Evolutionary conservation across 1,140 invertebrate genomes (phyloP).

Genomic region (Drosophila nasuta): DNA sequence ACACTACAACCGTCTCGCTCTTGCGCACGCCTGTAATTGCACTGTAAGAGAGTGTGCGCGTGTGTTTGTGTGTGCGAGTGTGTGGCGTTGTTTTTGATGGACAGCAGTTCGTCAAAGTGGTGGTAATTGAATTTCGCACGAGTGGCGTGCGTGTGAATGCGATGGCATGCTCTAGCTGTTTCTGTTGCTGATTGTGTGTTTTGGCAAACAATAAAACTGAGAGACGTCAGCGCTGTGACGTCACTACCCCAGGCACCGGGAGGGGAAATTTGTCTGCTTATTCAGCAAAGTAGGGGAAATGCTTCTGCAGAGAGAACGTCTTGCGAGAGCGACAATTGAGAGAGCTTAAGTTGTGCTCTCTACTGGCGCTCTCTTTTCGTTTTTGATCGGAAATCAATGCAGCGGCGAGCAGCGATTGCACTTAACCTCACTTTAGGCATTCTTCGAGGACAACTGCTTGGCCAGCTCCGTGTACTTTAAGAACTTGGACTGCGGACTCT

Average conservation of each 20-base stretch:
- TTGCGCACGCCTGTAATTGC: constrained; percentile 37
- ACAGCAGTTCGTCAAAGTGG: constrained; percentile 83
- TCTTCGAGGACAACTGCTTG: constrained; percentile 98
- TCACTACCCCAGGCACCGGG: constrained; percentile 30
- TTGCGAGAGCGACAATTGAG: background rate
- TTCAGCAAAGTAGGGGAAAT: constrained; percentile 78
- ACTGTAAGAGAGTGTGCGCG: constrained; percentile 5
- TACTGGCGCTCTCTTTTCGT: constrained; percentile 1
- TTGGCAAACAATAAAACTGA: constrained; percentile 71
- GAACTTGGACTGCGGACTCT: constrained; percentile 98
- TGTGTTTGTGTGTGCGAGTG: constrained; percentile 15
- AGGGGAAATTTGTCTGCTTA: constrained; percentile 43
- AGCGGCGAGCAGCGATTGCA: constrained; percentile 19
- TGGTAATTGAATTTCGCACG: constrained; percentile 75
- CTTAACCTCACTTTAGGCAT: constrained; percentile 88
- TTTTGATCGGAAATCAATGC: constrained; percentile 59
- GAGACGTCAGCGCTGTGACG: constrained; percentile 56
- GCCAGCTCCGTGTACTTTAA: constrained; percentile 98
- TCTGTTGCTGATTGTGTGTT: constrained; percentile 21
- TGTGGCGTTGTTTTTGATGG: constrained; percentile 61
- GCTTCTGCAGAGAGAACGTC: constrained; percentile 34
- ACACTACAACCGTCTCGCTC: constrained; percentile 65
- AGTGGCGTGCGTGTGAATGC: constrained; percentile 51
- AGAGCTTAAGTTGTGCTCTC: background rate
- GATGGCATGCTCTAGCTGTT: constrained; percentile 45